Evolutionary conservation across 2,888 invertebrate genomes (phyloP).

Genomic region (Blastobasis adustella): DNA sequence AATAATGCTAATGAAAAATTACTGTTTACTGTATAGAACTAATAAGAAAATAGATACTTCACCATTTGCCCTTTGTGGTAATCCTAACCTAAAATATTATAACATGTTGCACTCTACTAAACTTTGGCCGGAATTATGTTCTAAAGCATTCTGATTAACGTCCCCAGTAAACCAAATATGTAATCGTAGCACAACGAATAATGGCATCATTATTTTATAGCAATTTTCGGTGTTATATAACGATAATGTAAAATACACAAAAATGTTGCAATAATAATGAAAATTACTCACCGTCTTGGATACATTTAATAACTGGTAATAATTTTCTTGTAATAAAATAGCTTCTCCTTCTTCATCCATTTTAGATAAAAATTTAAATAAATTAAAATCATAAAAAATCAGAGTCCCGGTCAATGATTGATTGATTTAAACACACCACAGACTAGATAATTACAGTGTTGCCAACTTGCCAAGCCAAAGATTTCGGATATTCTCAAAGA

Average conservation of each 20-base stretch:
- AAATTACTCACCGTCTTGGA: constrained; percentile 82
- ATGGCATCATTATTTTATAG: too few species aligned
- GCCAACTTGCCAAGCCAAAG: too few species aligned
- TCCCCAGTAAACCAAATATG: too few species aligned
- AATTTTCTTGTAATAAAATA: constrained; percentile 85
- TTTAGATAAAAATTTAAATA: constrained; percentile 25
- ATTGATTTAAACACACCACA: neutral
- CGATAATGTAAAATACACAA: constrained; percentile 28
- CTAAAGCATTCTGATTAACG: neutral
- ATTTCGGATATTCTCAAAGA: too few species aligned
- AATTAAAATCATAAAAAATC: constrained; percentile 17
- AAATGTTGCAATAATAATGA: constrained; percentile 15
- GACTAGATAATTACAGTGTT: too few species aligned
- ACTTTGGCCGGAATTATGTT: too few species aligned
- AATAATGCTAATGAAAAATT: too few species aligned
- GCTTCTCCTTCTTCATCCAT: constrained; percentile 83
- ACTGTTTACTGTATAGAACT: too few species aligned
- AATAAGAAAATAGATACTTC: too few species aligned
- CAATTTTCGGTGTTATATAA: constrained; percentile 29
- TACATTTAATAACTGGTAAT: constrained; percentile 90
- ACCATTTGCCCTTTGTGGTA: too few species aligned
- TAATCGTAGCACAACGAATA: too few species aligned
- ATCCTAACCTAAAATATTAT: constrained; percentile 27
- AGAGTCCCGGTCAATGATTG: constrained; percentile 10
- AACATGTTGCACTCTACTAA: constrained; percentile 1